phyloP scores from a whole-genome alignment of 2,888 invertebrate genomes.

The Megastigmus dorsalis region DNA sequence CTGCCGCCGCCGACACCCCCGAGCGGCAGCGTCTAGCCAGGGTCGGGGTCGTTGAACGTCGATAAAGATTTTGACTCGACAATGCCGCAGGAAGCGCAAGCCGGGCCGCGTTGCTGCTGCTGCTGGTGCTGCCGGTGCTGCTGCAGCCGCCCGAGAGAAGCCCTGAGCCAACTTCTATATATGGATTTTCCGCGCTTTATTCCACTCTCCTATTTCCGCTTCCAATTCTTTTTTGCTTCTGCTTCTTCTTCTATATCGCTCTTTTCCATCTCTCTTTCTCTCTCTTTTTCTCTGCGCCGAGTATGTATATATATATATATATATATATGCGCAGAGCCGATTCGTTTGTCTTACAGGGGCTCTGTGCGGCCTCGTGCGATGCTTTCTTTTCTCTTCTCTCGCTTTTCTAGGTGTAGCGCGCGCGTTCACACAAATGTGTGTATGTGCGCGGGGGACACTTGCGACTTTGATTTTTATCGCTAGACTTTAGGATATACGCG shows the following conservation, averaged over 20 bases:
- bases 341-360: not conserved
- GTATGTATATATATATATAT: no score
- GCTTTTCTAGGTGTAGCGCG: not conserved
- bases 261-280: not conserved
- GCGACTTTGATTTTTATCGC: slow-evolving; percentile 8
- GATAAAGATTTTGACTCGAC: slow-evolving; percentile 74
- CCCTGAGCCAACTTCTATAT: no score
- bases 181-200: slow-evolving; percentile 55
- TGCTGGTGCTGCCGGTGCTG: slow-evolving; percentile 21
- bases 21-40: slow-evolving; percentile 69
- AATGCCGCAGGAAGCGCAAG: slow-evolving; percentile 58
- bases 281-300: not conserved
- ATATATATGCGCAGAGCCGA: no score
- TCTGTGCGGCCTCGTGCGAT: not conserved
- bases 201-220: slow-evolving; percentile 31
- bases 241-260: not conserved
- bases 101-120: slow-evolving; percentile 32
- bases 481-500: no score
- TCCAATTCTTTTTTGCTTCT: not conserved
- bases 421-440: no score
- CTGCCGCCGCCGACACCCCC: slow-evolving; percentile 28
- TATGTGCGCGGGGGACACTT: no score
- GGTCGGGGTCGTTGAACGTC: slow-evolving; percentile 75
- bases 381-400: not conserved
- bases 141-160: slow-evolving; percentile 28